These are phyloP conservation scores for Micronycteris hirsuta DNA, from an alignment of 2,113 vertebrate species.

Conservation along the genomic window DNA sequence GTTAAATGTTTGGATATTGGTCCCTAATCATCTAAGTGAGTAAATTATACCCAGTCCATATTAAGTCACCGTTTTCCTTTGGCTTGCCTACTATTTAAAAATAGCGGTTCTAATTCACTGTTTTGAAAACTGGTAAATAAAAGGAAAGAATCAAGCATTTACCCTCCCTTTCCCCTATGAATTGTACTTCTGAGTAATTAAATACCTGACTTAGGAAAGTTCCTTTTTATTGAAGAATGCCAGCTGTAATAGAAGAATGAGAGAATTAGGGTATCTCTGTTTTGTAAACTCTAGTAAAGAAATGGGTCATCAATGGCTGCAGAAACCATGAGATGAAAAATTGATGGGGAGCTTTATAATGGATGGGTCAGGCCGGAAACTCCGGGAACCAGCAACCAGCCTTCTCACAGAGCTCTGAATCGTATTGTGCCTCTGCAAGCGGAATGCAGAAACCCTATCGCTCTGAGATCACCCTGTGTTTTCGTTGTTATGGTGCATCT, in stretches of 20 bases:
- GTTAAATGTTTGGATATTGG: neutral
- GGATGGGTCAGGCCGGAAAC: neutral
- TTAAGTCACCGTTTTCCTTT: neutral
- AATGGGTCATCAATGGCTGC: neutral
- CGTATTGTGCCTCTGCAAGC: fast-evolving
- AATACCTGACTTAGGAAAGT: neutral
- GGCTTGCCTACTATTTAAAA: neutral
- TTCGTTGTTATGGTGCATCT: neutral
- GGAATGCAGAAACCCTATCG: neutral
- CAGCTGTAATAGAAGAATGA: neutral
- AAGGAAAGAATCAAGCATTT: neutral
- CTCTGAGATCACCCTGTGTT: neutral
- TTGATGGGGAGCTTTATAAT: neutral
- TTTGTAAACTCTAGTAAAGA: neutral
- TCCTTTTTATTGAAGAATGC: neutral
- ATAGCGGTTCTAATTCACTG: neutral
- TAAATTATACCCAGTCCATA: neutral
- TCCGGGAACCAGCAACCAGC: neutral
- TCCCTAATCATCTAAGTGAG: neutral
- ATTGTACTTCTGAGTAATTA: neutral
- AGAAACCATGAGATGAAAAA: neutral
- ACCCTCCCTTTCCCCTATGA: neutral
- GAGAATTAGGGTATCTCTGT: neutral
- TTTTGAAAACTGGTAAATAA: neutral
- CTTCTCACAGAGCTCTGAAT: neutral